A percentile compares a stretch with the other conserved stretches of the same genome.
phyloP scores from a whole-genome alignment of 2,888 invertebrate species.

The Melieria crassipennis region DNA sequence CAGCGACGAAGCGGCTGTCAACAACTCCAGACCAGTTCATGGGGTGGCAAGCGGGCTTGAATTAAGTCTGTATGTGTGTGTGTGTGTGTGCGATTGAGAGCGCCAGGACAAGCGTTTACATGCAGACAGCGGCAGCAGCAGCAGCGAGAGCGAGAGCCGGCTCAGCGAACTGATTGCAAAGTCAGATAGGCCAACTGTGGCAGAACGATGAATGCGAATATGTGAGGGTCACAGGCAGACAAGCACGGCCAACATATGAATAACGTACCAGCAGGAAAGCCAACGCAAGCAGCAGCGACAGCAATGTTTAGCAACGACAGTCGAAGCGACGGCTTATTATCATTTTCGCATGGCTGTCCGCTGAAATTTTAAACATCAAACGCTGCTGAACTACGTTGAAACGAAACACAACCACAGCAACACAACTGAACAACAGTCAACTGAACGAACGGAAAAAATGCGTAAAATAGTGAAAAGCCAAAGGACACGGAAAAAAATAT shows the following conservation, averaged over 20 bases:
- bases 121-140: no score
- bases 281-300: no score
- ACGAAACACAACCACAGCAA: not conserved
- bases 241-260: not conserved
- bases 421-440: not conserved
- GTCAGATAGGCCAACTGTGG: constrained; percentile 25
- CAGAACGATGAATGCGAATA: constrained; percentile 12
- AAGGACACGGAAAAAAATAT: not conserved
- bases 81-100: no score
- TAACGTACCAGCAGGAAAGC: not conserved
- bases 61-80: no score
- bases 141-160: no score
- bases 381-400: not conserved
- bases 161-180: constrained; percentile 25
- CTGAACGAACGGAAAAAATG: not conserved
- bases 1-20: no score
- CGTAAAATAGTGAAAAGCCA: not conserved
- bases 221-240: not conserved
- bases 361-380: no score
- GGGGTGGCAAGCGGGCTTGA: no score
- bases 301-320: not conserved
- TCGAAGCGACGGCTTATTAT: constrained; percentile 13
- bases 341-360: constrained; percentile 20
- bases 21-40: no score
- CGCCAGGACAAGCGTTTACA: no score